These are phyloP conservation scores for Hyles euphorbiae DNA, from an alignment of 1,140 invertebrate genomes.

Conservation along the genomic window DNA sequence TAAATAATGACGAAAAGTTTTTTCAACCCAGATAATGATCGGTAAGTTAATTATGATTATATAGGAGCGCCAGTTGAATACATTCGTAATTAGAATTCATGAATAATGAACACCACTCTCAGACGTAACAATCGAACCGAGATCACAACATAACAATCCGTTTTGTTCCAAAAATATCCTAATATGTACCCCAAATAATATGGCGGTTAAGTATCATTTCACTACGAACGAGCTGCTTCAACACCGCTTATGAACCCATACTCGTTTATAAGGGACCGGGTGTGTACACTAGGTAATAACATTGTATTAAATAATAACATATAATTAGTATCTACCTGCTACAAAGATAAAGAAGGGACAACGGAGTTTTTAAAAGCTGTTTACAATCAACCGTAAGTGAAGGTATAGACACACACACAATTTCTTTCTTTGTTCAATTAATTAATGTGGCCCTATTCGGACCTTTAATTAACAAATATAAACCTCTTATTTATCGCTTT, in stretches of 20 bases:
- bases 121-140: conserved; percentile 32
- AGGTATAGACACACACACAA: conserved; percentile 45
- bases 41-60: conserved; percentile 38
- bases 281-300: conserved; percentile 53
- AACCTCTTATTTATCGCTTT: too few species aligned
- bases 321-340: conserved; percentile 62
- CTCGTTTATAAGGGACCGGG: conserved; percentile 36
- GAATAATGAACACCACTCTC: conserved; percentile 39
- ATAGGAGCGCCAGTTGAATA: conserved; percentile 32
- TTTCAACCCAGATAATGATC: conserved; percentile 36
- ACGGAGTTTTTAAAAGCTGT: conserved; percentile 64
- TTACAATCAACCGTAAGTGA: conserved; percentile 59
- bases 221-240: conserved; percentile 33
- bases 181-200: conserved; percentile 42
- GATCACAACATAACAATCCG: conserved; percentile 34
- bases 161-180: conserved; percentile 31
- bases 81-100: conserved; percentile 45
- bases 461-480: too few species aligned
- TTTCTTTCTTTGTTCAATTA: conserved; percentile 11
- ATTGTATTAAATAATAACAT: conserved; percentile 67
- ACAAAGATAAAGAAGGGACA: conserved; percentile 61
- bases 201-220: conserved; percentile 40
- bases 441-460: conserved; percentile 2
- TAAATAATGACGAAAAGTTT: conserved; percentile 35
- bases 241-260: conserved; percentile 36